Evolutionary conservation across 1,140 invertebrate species (phyloP), one percentile per base, ranked within the genome.

Genomic region (Drosophila bipectinata): DNA sequence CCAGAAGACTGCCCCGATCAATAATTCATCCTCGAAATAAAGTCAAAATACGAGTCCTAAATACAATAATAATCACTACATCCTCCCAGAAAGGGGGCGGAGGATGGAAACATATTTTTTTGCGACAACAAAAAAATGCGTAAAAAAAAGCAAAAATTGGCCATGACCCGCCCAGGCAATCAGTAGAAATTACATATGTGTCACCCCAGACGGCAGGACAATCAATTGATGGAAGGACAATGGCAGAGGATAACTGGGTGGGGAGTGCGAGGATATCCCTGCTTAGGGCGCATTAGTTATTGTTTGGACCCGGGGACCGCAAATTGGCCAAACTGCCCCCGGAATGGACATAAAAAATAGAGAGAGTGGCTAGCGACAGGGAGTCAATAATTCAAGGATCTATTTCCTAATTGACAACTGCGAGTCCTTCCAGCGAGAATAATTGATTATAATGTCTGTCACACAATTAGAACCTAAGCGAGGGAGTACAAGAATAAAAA

Each of bases 251-350:
- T 7, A 15, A 18, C 18, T 18, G 18, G 32, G 28, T 9, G 12
- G 5, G n/a, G 44, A 68, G 64, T 24, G 44, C 44, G 62, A 68
- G 63, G 56, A 66, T 63, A 63, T 67, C 59, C 63, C 59, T 79
- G 83, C 64, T 87, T 80, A 66, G 76, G 79, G 79, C 80, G 76
- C 76, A 83, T 84, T 83, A 76, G 74, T 56, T 63, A 61, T 63
- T 78, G 51, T 63, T 55, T 55, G 64, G 58, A 57, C 61, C 61
- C 51, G 41, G 32, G 30, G 32, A 32, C 83, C 83, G 79, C 83
- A 87, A 87, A 88, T 83, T 79, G 83, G 58, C 72, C 32, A 60
- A 87, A 88, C 81, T 85, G 81, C 67, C 81, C 81, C 58, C 64
- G 57, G 69, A 76, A 67, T 76, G 73, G 73, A 76, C 73, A 76